Base-by-base conservation (phyloP, 1,140 invertebrate genomes). In the Drosophila obscura region DNA sequence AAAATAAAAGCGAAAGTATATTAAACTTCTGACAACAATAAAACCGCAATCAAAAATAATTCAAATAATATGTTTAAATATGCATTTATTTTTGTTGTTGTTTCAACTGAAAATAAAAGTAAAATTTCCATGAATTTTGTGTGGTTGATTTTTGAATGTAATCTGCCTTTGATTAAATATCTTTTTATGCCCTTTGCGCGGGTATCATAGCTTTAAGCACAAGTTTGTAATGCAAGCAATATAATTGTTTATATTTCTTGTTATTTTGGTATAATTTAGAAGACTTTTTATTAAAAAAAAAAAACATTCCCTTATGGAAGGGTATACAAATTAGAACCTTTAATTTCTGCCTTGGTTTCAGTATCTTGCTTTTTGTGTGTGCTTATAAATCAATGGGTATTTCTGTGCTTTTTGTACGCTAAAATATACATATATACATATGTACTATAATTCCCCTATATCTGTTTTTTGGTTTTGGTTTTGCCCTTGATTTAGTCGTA, bases 1-100 rank as follows among this genome's bases (percentile, higher is more conserved):
- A 77, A 51, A 67, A 60, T 79, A 81, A 85, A 85, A 85, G 74
- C 81, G 81, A 85, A 85, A 85, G 81, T 85, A 63, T 67, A 65
- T 79, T 80, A 69, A 68, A 52, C 11, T 39, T 39, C 13, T 39
- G 4, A 39, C 35, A 39, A 4, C 9, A 11, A 39, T 11, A 39
- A 39, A 39, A 39, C 35, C 35, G 51, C 28, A 15, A 31, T 9
- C 5, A 9, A n/a, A 64, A 9, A 22, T 64, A 35, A 43, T 22
- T 9, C 2, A 58, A 69, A 50, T 19, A 69, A 46, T 19, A 69
- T 69, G 0, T 4, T 39, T 4, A 39, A 39, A 39, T 39, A 5
- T 39, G 35, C 8, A 31, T 31, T 13, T 13, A 7, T 48, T 67
- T 56, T 39, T 19, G 22, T 44, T 44, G 31, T 22, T 7, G 19